These are phyloP conservation scores for Dorcus parallelipipedus DNA, from an alignment of 2,888 invertebrate genomes.

Conservation along the genomic window DNA sequence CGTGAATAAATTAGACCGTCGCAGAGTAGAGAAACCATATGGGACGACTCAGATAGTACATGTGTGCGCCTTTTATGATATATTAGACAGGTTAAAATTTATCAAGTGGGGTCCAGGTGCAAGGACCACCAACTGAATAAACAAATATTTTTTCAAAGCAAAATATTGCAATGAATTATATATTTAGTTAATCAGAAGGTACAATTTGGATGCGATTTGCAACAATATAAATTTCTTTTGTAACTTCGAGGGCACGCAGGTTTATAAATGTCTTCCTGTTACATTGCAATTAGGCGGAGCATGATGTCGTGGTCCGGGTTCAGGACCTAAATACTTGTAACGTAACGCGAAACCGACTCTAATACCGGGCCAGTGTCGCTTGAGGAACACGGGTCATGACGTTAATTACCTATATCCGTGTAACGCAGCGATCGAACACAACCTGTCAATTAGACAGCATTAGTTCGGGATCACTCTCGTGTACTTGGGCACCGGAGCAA, in stretches of 20 bases:
- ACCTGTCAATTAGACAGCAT: conserved; percentile 52
- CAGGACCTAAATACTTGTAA: conserved; percentile 41
- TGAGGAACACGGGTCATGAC: conserved; percentile 48
- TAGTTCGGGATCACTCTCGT: conserved; percentile 37
- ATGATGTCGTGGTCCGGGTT: conserved; percentile 22
- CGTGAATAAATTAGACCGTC: background rate
- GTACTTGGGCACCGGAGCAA: conserved; percentile 23
- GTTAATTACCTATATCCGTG: conserved; percentile 52
- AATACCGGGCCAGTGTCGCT: conserved; percentile 35
- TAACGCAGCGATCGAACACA: conserved; percentile 48
- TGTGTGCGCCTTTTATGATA: too few species aligned
- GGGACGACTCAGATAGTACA: too few species aligned
- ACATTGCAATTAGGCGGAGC: conserved; percentile 22
- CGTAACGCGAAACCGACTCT: conserved; percentile 43
- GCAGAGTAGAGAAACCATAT: background rate
- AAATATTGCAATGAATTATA: too few species aligned
- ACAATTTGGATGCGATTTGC: too few species aligned
- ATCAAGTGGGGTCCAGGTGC: too few species aligned
- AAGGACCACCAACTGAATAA: too few species aligned
- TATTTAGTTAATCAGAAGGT: too few species aligned
- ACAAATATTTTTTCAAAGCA: too few species aligned
- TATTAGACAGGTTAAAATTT: too few species aligned
- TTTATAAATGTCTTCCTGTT: too few species aligned
- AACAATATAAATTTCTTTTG: too few species aligned
- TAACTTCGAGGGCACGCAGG: too few species aligned